Percentiles rank a stretch among this genome's conserved stretches.
Evolutionary conservation across 2,113 vertebrate genomes (phyloP).

Genomic region (Ochotona princeps): DNA sequence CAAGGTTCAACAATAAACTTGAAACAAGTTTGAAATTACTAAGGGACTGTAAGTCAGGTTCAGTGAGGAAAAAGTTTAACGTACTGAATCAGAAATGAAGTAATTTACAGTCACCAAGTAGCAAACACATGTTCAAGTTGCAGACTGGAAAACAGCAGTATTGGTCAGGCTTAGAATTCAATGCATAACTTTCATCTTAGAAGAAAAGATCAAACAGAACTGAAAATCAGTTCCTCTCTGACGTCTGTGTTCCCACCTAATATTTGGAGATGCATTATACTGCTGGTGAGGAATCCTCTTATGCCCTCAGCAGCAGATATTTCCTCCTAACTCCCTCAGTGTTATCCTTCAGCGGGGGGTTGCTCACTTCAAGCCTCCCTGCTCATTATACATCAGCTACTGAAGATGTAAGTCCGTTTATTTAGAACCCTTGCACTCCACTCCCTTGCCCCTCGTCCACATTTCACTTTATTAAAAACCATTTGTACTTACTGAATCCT

Average conservation of each 20-base stretch:
- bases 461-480: neutral
- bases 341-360: too few relatives aligned
- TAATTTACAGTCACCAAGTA: neutral
- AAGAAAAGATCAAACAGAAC: neutral
- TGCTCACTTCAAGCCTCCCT: neutral
- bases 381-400: neutral
- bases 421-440: too few relatives aligned
- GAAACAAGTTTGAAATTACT: neutral
- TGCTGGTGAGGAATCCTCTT: neutral
- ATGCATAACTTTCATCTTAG: neutral
- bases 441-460: rapidly evolving
- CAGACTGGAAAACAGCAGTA: neutral
- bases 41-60: neutral
- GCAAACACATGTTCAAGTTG: neutral
- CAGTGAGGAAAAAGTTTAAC: neutral
- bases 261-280: neutral
- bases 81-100: neutral
- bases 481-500: neutral
- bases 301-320: neutral
- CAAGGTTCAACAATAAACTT: neutral
- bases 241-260: neutral
- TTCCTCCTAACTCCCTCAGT: neutral
- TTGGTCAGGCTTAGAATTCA: neutral
- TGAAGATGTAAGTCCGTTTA: neutral
- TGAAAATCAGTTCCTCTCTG: neutral